phyloP scores from a whole-genome alignment of 2,797 vertebrate genomes.

The Chiroxiphia lanceolata region DNA sequence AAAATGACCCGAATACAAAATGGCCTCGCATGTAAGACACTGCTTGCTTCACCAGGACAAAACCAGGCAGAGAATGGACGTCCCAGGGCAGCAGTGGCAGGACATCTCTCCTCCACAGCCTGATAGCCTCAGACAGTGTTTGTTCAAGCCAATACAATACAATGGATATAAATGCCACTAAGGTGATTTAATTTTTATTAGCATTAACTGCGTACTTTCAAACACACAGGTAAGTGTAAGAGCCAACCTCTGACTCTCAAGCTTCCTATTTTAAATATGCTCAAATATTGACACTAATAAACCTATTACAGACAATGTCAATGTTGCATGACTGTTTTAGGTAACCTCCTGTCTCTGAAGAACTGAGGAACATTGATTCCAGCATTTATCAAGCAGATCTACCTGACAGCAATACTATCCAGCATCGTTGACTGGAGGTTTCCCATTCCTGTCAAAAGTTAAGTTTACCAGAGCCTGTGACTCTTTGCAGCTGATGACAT shows the following conservation, averaged over 20 bases:
- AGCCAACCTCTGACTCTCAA: neutral
- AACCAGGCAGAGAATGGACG: neutral
- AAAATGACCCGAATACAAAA: conserved; percentile 58
- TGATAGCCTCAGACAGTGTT: neutral
- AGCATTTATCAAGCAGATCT: neutral
- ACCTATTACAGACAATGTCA: neutral
- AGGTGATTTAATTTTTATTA: neutral
- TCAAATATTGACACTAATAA: neutral
- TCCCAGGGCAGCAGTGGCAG: neutral
- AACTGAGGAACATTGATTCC: neutral
- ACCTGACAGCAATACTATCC: fast-evolving
- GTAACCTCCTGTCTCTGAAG: neutral
- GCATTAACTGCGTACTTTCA: neutral
- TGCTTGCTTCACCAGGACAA: fast-evolving
- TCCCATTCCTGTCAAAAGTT: neutral
- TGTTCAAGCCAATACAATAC: neutral
- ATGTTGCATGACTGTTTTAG: neutral
- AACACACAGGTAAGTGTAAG: neutral
- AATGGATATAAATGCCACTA: neutral
- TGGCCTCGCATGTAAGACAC: neutral
- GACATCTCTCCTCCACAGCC: neutral
- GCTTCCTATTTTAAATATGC: neutral
- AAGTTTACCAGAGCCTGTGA: neutral
- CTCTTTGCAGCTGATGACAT: neutral
- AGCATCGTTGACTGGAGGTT: neutral